Evolutionary conservation across 2,113 vertebrate species (phyloP), one percentile per base, ranked within the genome.

Genomic region (Dasyornis broadbenti): DNA sequence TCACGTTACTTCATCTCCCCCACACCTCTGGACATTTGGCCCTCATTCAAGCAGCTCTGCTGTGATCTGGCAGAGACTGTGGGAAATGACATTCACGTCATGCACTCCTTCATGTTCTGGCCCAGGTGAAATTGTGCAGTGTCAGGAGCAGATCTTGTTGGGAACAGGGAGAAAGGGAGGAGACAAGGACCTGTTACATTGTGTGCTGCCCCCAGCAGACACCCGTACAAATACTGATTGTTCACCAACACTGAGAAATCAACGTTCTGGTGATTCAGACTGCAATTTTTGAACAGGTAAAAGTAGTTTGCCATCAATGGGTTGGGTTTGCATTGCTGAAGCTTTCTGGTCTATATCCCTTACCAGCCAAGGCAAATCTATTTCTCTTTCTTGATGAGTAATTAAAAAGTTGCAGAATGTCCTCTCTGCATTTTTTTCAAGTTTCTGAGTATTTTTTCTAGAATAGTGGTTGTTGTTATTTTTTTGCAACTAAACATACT

Each of bases 231-330:
- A 6, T 2, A 5, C 7, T 30, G 13, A 16, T 75, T 2, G 5
- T n/a, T 64, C 63, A 59, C 44, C 37, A 56, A 21, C 30, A 27
- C 33, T 13, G 26, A 61, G 54, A 88, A 65, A 56, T 18, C 59
- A 61, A 0, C 0, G 1, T n/a, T 64, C 15, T 69, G 37, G n/a
- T 37, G 63, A 82, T 37, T 39, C 35, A 6, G 11, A 27, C 5
- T 23, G 37, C 23, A 26, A n/a, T 40, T 49, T 89, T 24, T 22
- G 33, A 69, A 35, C 28, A 80, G 80, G 76, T 69, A 37, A 22
- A 37, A 63, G 59, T 18, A 33, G 33, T 23, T 40, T 19, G 5
- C n/a, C 1, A 3, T 33, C 26, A 54, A 50, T 6, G 13, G 11
- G 10, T 45, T 69, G 59, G n/a, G 68, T 44, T 77, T 45, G 42